Conservation (phyloP, 2,888 invertebrate species). For the Teinopalpus imperialis region DNA sequence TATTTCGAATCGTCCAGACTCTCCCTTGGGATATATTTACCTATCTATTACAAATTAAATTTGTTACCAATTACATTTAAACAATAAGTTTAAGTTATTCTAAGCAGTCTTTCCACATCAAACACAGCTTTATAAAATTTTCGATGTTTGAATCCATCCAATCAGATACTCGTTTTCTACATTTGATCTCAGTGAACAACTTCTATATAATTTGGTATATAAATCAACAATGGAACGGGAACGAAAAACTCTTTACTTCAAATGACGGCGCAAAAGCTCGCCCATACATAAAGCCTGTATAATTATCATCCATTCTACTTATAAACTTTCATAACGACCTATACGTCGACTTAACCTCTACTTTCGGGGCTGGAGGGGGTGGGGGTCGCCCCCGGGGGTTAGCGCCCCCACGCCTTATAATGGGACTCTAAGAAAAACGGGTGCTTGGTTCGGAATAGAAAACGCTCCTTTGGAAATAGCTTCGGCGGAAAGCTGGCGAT, state of each 20-base stretch:
- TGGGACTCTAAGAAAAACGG: conserved; percentile 80
- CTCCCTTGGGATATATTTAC: no score
- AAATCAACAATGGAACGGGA: no score
- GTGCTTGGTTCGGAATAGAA: conserved; percentile 80
- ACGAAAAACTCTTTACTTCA: conserved; percentile 51
- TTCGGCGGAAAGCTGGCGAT: conserved; percentile 80
- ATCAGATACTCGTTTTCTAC: no score
- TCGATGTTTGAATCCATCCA: no score
- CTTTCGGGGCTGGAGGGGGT: conserved; percentile 62
- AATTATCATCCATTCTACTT: conserved; percentile 82
- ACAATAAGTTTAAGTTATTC: no score
- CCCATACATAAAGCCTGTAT: conserved; percentile 72
- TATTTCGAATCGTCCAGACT: no score
- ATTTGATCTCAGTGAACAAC: no score
- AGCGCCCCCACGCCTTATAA: conserved; percentile 65
- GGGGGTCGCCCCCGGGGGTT: conserved; percentile 33
- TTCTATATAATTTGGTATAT: no score
- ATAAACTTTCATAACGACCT: conserved; percentile 81
- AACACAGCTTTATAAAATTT: no score
- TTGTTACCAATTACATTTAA: no score
- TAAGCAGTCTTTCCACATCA: no score
- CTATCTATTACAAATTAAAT: no score
- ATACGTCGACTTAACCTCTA: conserved; percentile 80
- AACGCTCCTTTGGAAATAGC: conserved; percentile 80
- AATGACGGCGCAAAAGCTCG: conserved; percentile 72